Percentiles rank a stretch among this genome's conserved stretches.
These are phyloP conservation scores for Schlechtendalia chinensis DNA, from an alignment of 1,140 invertebrate genomes.

Conservation along the genomic window DNA sequence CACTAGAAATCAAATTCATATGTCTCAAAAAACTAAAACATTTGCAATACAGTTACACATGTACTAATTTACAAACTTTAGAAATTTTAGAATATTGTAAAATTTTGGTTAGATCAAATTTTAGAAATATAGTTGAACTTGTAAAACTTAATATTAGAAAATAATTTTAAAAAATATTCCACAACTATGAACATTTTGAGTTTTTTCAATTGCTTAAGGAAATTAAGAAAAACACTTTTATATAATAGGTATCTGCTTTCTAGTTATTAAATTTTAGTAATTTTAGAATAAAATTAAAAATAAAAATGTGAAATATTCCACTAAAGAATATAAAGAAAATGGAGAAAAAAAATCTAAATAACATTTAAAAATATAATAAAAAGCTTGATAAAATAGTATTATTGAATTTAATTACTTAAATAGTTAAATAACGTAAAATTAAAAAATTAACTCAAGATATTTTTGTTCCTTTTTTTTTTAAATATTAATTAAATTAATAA, in stretches of 20 bases:
- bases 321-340: background rate
- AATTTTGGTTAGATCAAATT: too few relatives aligned
- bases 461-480: background rate
- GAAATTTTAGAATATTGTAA: too few relatives aligned
- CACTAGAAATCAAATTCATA: background rate
- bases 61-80: too few relatives aligned
- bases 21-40: too few relatives aligned
- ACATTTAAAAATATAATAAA: constrained; percentile 6
- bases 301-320: background rate
- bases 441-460: background rate
- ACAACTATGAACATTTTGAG: too few relatives aligned
- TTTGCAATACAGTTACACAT: too few relatives aligned
- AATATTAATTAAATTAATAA: background rate
- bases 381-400: background rate
- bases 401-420: background rate
- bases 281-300: background rate
- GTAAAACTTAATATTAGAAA: too few relatives aligned
- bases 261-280: background rate
- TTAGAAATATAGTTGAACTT: too few relatives aligned
- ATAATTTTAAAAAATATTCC: too few relatives aligned
- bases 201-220: too few relatives aligned
- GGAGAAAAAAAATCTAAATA: background rate
- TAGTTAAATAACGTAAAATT: background rate
- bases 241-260: background rate
- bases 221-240: too few relatives aligned